These are phyloP conservation scores for Lagorchestes hirsutus DNA, from an alignment of 2,797 vertebrate genomes.

Conservation along the genomic window DNA sequence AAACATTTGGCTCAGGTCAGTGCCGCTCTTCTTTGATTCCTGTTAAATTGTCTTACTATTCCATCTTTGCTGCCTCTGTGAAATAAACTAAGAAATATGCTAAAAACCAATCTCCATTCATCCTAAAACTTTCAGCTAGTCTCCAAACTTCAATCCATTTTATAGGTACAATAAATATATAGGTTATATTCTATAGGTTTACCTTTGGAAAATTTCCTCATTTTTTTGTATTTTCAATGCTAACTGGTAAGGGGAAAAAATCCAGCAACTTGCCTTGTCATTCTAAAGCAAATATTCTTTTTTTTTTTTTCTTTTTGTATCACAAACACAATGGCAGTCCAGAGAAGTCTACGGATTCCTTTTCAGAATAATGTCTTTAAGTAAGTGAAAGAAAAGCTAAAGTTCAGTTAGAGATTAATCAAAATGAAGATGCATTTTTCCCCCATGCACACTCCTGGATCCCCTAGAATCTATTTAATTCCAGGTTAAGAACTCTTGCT, in stretches of 20 bases:
- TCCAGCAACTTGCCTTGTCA: background rate
- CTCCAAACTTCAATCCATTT: no score
- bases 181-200: no score
- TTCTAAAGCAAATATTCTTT: background rate
- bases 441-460: background rate
- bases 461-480: background rate
- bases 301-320: background rate
- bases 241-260: background rate
- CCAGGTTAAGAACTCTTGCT: background rate
- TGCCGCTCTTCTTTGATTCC: background rate
- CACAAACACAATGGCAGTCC: background rate
- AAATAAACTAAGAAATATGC: background rate
- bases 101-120: background rate
- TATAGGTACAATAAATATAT: no score
- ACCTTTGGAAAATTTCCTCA: background rate
- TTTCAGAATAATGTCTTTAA: background rate
- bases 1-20: background rate
- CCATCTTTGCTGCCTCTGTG: background rate
- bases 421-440: background rate
- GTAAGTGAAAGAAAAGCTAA: background rate
- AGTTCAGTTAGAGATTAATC: background rate
- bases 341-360: background rate
- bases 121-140: background rate
- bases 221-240: background rate
- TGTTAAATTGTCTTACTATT: background rate